Percentiles rank a stretch among this genome's conserved stretches.
phyloP scores from a whole-genome alignment of 1,140 invertebrate species.

The Drosophila lacertosa region DNA sequence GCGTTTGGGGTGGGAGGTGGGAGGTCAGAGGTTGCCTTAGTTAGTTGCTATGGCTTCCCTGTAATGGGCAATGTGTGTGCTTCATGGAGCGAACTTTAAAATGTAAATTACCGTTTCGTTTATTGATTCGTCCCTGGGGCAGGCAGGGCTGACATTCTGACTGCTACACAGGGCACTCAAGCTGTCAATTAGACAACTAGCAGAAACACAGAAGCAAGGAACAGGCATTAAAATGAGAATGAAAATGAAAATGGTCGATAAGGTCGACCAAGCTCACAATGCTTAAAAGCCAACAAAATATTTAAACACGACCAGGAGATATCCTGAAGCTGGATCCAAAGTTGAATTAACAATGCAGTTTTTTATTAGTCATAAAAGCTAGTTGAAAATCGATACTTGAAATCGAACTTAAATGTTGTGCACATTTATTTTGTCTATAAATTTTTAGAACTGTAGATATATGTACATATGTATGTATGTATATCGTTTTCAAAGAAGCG shows the following conservation, averaged over 20 bases:
- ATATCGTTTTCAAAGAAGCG: no score
- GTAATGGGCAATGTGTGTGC: constrained; percentile 19
- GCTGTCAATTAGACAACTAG: constrained; percentile 59
- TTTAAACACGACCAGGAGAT: not conserved
- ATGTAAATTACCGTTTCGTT: constrained; percentile 62
- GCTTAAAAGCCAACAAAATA: constrained; percentile 21
- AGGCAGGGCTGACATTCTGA: constrained; percentile 5
- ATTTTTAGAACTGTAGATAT: no score
- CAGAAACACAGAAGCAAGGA: not conserved
- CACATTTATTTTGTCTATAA: no score
- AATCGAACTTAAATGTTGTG: no score
- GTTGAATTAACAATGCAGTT: no score
- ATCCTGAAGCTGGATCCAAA: no score
- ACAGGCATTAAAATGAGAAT: constrained; percentile 21
- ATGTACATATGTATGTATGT: no score
- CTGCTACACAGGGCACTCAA: constrained; percentile 41
- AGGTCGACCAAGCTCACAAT: constrained; percentile 51
- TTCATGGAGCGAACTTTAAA: constrained; percentile 39
- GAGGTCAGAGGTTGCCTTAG: constrained; percentile 13
- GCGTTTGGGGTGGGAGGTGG: not conserved
- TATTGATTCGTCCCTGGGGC: constrained; percentile 55
- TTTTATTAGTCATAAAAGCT: no score
- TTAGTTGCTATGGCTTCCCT: constrained; percentile 71
- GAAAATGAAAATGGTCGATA: constrained; percentile 47
- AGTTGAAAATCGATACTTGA: no score